Evolutionary conservation across 1,140 invertebrate species (phyloP), one percentile per base, ranked within the genome.

Genomic region (Batillaria attramentaria): DNA sequence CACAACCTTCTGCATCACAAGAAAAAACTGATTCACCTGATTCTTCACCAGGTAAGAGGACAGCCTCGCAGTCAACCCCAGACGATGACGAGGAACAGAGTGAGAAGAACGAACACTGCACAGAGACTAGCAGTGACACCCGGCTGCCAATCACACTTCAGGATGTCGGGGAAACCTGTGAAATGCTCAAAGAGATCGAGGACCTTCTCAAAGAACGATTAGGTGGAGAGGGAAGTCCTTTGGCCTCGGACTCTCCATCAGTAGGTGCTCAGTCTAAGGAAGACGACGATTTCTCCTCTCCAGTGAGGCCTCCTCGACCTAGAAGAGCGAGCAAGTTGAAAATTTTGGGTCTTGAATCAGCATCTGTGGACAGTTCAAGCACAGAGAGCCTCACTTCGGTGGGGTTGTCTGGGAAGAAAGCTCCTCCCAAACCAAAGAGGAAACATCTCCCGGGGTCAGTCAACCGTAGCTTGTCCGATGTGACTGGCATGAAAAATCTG

Each of bases 381-480:
- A 80, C 81, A 18, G 75, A 83, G 41, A 80, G 81, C 8, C 43
- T 82, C 10, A 57, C 54, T 39, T 50, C 69, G 31, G 35, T 68
- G 57, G 46, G 79, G 20, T n/a, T 70, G 74, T 54, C 78, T 18
- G 54, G 46, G 3, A 70, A 74, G 69, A 87, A 83, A 72, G 37
- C 42, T 24, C 86, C 86, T 37, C 86, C 86, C 39, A 87, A 87
- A 82, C 86, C 86, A 18, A 83, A 81, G 35, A 79, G 86, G 16
- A 84, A 68, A 78, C 79, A 54, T 39, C 73, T 60, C 16, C 76
- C 68, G 66, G 79, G 60, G 50, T 41, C 73, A n/a, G 79, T 79
- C 43, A 79, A 46, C 37, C 68, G 73, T 54, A 81, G 83, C 66
- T 79, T 79, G 54, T 87, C 84, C 2, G 86, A 85, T 78, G 82